Conservation (phyloP, 2,888 invertebrate species). For the Euphydryas editha region DNA sequence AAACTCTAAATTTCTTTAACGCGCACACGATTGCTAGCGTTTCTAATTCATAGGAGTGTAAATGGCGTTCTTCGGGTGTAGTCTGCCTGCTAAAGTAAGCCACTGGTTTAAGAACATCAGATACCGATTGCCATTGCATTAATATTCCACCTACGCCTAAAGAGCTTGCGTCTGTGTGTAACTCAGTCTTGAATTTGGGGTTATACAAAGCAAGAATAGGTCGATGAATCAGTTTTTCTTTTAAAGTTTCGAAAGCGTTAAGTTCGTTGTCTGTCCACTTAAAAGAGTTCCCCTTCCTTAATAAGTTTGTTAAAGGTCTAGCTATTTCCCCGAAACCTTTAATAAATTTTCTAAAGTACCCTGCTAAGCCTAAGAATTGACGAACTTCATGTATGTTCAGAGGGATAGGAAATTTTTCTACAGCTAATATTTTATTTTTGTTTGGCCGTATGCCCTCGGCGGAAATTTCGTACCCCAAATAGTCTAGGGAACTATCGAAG, state of each 20-base stretch:
- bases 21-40: no score
- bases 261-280: conserved; percentile 30
- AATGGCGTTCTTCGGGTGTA: no score
- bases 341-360: conserved; percentile 43
- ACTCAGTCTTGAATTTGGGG: conserved; percentile 45
- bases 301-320: conserved; percentile 34
- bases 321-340: conserved; percentile 40
- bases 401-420: conserved; percentile 38
- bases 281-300: conserved; percentile 38
- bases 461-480: conserved; percentile 43
- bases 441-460: conserved; percentile 34
- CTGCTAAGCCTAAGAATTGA: conserved; percentile 42
- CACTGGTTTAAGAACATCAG: no score
- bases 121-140: no score
- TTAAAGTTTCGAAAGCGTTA: conserved; percentile 15
- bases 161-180: conserved; percentile 53
- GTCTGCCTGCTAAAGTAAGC: no score
- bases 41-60: no score
- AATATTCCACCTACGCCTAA: no score
- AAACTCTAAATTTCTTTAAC: no score
- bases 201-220: conserved; percentile 51
- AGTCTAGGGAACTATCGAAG: conserved; percentile 36
- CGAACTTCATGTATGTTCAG: conserved; percentile 40
- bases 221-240: conserved; percentile 17
- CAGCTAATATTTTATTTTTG: no score